Conservation (phyloP, 1,140 invertebrate genomes). For the Apis mellifera region Amel_HAv3.1 CM009935.2:4031001-4031500, state of each 20-base stretch:
- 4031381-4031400: not conserved
- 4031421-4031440: not conserved
- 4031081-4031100: not conserved
- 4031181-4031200: no score
- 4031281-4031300: no score
- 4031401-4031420: not conserved
- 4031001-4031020: slow-evolving; percentile 64
- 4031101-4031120: not conserved
- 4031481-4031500: not conserved
- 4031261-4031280: no score
- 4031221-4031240: no score
- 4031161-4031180: no score
- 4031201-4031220: no score
- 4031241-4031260: no score
- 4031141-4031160: not conserved
- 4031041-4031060: slow-evolving; percentile 48
- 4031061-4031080: not conserved
- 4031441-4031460: not conserved
- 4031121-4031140: no score
- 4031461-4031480: not conserved
- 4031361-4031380: no score
- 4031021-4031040: slow-evolving; percentile 51
- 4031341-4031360: no score
- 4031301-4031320: no score
- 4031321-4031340: no score